A percentile compares a stretch with the other conserved stretches of the same genome.
These are phyloP conservation scores for Pantala flavescens DNA, from an alignment of 1,140 invertebrate genomes.

Conservation along the genomic window DNA sequence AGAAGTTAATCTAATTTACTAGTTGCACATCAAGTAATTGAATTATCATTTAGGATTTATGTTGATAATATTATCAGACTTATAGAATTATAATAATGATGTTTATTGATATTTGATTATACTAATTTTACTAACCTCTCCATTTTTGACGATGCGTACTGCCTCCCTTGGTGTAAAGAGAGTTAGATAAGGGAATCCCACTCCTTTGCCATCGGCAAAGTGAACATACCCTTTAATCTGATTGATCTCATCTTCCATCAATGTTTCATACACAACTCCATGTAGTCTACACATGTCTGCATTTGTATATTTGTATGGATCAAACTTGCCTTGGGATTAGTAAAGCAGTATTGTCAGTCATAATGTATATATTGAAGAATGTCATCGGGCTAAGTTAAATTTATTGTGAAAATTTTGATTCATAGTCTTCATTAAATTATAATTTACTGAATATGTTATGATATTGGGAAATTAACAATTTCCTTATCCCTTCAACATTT, in stretches of 20 bases:
- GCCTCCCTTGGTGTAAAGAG: constrained; percentile 65
- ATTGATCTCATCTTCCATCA: constrained; percentile 72
- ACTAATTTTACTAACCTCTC: constrained; percentile 45
- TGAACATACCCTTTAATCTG: constrained; percentile 63
- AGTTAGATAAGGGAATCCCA: constrained; percentile 61
- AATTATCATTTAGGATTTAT: no score
- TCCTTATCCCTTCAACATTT: no score
- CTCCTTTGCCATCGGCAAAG: constrained; percentile 58
- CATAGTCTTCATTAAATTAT: background rate
- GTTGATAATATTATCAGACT: no score
- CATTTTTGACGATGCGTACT: constrained; percentile 65
- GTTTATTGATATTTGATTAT: no score
- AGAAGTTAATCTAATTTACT: no score
- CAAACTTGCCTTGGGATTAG: constrained; percentile 54
- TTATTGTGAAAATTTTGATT: no score
- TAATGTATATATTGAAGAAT: background rate
- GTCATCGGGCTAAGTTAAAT: background rate
- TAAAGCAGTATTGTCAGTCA: no score
- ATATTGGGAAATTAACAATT: no score
- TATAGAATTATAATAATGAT: no score
- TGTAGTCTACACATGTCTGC: constrained; percentile 69
- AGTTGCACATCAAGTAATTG: no score
- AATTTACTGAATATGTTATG: constrained; percentile 11
- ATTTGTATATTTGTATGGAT: constrained; percentile 64
- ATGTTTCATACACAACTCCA: constrained; percentile 62